These are phyloP conservation scores for Arenaria interpres DNA, from an alignment of 2,113 vertebrate species.

Conservation along the genomic window DNA sequence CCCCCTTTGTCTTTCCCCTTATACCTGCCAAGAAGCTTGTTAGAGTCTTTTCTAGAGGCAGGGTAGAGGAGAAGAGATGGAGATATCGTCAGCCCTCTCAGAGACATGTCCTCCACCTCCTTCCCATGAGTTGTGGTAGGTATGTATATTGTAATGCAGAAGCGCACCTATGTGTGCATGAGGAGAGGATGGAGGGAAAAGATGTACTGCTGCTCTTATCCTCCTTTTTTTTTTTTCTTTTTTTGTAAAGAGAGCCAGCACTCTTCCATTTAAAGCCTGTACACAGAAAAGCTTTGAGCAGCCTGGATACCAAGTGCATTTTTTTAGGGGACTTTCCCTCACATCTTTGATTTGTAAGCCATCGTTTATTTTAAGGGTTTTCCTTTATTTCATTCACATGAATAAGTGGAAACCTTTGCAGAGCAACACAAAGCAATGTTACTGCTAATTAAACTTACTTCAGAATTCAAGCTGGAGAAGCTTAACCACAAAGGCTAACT, in stretches of 20 bases:
- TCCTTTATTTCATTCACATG: background rate
- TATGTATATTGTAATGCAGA: background rate
- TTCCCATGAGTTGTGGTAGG: background rate
- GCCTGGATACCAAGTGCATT: background rate
- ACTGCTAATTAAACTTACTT: background rate
- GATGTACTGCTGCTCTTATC: background rate
- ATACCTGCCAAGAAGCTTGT: fast-evolving
- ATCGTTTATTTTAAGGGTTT: background rate
- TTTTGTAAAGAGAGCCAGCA: background rate
- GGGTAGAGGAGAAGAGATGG: background rate
- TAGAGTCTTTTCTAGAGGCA: background rate
- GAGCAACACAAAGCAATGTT: background rate
- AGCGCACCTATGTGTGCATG: background rate
- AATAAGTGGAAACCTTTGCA: background rate
- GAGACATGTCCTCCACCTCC: background rate
- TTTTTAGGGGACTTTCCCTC: background rate
- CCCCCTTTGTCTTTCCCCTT: fast-evolving
- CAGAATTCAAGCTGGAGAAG: background rate
- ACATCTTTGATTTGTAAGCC: background rate
- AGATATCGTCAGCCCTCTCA: background rate
- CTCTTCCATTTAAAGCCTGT: background rate
- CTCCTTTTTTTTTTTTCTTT: background rate
- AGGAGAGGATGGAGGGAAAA: background rate
- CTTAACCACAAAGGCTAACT: background rate
- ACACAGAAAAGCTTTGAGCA: background rate